Conservation (phyloP, 1,140 invertebrate genomes). For the Charaxes varanes region DNA sequence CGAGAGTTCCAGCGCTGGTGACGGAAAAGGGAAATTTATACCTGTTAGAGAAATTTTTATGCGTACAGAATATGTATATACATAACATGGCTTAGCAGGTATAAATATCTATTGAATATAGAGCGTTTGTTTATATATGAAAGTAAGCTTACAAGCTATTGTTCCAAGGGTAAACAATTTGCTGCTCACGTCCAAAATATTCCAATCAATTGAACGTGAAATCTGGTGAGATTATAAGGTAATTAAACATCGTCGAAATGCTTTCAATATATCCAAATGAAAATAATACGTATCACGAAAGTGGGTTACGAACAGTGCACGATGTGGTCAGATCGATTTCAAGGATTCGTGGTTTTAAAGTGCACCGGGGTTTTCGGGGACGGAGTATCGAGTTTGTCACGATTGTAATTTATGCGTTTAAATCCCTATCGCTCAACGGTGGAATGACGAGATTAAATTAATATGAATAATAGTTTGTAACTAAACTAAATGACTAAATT, state of each 20-base stretch:
- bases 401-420: neutral
- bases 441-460: neutral
- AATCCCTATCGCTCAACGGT: neutral
- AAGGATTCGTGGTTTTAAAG: conserved; percentile 47
- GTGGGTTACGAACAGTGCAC: conserved; percentile 42
- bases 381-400: conserved; percentile 21
- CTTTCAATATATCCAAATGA: conserved; percentile 14
- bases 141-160: no score
- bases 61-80: no score
- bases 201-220: neutral
- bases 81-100: no score
- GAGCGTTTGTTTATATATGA: no score
- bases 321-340: conserved; percentile 62
- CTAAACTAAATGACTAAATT: no score
- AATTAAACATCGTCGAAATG: conserved; percentile 5
- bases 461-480: neutral
- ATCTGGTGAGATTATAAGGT: neutral
- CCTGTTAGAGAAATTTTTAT: no score
- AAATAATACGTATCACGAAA: conserved; percentile 24
- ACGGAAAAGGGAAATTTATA: no score
- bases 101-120: no score
- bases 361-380: conserved; percentile 35
- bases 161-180: no score
- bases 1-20: no score
- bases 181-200: no score